phyloP scores from a whole-genome alignment of 2,888 invertebrate species.

The Patella ulyssiponensis region DNA sequence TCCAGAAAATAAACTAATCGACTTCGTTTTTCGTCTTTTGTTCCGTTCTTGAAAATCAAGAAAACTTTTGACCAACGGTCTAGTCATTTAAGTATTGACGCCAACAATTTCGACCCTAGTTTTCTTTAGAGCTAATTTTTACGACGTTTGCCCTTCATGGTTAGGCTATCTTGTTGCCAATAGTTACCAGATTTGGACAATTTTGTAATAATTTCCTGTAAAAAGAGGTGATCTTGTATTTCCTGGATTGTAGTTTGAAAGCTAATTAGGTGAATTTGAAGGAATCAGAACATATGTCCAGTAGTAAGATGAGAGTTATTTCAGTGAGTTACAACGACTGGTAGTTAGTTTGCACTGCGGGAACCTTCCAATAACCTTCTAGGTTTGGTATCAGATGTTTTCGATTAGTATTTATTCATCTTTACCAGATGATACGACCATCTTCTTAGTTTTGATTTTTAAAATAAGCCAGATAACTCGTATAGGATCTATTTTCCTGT shows the following conservation, averaged over 20 bases:
- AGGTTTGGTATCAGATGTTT: not conserved
- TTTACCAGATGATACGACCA: too few species aligned
- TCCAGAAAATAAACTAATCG: not conserved
- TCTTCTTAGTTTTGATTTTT: not conserved
- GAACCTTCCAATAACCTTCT: not conserved
- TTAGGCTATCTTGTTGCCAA: not conserved
- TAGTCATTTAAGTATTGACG: not conserved
- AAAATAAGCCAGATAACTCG: not conserved
- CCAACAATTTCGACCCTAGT: not conserved
- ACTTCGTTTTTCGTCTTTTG: conserved; percentile 3
- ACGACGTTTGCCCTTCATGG: not conserved
- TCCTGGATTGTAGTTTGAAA: not conserved
- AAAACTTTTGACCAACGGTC: not conserved
- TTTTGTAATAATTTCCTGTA: not conserved
- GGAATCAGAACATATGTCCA: not conserved
- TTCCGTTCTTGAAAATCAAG: not conserved
- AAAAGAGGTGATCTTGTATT: not conserved
- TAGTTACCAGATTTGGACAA: not conserved
- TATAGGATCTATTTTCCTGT: too few species aligned
- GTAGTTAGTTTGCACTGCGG: not conserved
- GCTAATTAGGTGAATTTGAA: not conserved
- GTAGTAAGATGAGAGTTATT: not conserved
- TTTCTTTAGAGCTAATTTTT: not conserved
- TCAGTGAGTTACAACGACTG: not conserved
- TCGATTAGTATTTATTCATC: too few species aligned